phyloP scores from a whole-genome alignment of 64 coral and sea anemone species.

The Exaiptasia diaphana region DNA sequence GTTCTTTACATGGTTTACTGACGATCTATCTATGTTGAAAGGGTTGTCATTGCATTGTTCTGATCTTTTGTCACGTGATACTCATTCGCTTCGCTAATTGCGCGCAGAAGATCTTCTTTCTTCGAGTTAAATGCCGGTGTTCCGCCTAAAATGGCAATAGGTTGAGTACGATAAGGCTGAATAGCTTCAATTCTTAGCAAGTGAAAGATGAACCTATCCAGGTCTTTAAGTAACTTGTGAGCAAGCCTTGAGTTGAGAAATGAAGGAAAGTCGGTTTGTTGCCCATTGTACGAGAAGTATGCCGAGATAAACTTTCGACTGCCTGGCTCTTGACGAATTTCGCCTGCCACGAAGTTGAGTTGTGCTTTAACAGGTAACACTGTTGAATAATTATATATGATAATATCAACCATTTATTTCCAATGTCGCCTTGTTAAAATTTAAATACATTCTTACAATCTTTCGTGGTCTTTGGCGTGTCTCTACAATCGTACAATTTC shows the following conservation, averaged over 20 bases:
- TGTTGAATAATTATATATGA: neutral
- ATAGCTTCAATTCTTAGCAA: conserved; percentile 77
- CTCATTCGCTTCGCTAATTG: conserved; percentile 29
- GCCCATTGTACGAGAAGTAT: conserved; percentile 66
- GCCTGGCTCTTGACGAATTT: conserved; percentile 63
- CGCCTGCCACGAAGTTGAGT: conserved; percentile 65
- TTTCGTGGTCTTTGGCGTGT: neutral
- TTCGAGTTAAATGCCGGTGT: conserved; percentile 59
- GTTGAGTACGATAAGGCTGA: conserved; percentile 60
- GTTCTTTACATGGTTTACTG: no score
- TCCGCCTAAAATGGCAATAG: conserved; percentile 69
- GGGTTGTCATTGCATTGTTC: no score
- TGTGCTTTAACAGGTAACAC: conserved; percentile 64
- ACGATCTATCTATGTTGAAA: no score
- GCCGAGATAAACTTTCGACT: conserved; percentile 63
- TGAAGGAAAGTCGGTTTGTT: conserved; percentile 59
- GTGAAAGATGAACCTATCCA: conserved; percentile 71
- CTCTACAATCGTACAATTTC: neutral
- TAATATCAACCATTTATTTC: neutral
- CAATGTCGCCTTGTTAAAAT: neutral
- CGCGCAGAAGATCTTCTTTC: conserved; percentile 61
- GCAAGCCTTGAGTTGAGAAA: conserved; percentile 59
- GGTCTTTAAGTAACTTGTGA: conserved; percentile 59
- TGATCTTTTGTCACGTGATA: no score
- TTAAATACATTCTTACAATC: neutral